These are phyloP conservation scores for Cladorhizidae sp. DNA, from an alignment of 37 sponge, comb jelly and placozoan species.

Conservation along the genomic window DNA sequence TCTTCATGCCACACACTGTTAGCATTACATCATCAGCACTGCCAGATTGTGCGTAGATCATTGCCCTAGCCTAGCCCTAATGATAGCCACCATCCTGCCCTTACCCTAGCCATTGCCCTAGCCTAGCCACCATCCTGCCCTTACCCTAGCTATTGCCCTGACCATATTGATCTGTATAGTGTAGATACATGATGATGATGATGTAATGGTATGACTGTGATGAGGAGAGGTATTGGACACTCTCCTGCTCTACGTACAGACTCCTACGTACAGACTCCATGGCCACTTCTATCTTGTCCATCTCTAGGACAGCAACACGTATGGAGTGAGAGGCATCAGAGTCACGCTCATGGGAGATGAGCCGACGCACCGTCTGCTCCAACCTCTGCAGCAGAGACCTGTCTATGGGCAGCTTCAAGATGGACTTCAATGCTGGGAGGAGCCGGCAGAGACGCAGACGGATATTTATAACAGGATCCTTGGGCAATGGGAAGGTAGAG, in stretches of 20 bases:
- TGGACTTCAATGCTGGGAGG: conserved; percentile 66
- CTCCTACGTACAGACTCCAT: conserved; percentile 67
- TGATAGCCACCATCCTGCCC: no score
- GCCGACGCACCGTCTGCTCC: conserved; percentile 47
- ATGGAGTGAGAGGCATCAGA: conserved; percentile 49
- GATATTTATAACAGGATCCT: conserved; percentile 74
- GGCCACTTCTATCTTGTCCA: conserved; percentile 74
- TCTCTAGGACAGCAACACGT: conserved; percentile 41
- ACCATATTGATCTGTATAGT: no score
- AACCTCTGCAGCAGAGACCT: conserved; percentile 46
- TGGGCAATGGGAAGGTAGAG: not conserved
- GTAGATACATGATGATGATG: no score
- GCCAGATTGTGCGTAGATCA: no score
- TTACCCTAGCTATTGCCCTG: no score
- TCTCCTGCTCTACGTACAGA: not conserved
- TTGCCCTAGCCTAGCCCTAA: no score
- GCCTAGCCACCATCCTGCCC: no score
- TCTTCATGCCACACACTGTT: no score
- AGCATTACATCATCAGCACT: no score
- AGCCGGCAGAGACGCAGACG: conserved; percentile 42
- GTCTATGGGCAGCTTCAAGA: conserved; percentile 68
- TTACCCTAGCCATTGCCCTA: no score
- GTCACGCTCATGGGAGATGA: conserved; percentile 69
- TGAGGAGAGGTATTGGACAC: not conserved
- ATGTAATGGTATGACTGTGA: no score